Base-by-base conservation (phyloP, 2,888 invertebrate species). In the Spisula subtruncata region DNA sequence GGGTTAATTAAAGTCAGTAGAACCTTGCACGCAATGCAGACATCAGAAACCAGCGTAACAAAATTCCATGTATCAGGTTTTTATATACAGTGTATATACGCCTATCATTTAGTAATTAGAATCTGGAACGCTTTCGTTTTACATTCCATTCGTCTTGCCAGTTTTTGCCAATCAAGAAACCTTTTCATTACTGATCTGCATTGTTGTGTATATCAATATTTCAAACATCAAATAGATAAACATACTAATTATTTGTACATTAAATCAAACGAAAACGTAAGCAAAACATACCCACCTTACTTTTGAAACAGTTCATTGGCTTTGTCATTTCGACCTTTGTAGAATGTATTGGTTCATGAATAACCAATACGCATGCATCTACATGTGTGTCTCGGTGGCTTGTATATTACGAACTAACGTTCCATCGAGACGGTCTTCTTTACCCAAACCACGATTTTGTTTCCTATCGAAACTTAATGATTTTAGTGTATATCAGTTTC, bases 71-170 rank as follows among this genome's bases (percentile, higher is more conserved):
- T 66, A 66, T 66, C 25, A 25, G 5, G 60, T 66, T 66, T 66
- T n/a, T 56, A 66, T 10, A 66, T 66, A 66, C 25, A 66, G 20
- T 25, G 25, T 25, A 25, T 25, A 66, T 66, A 66, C 60, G 60
- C 60, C 60, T 25, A 66, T 25, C 60, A 66, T 66, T 66, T 66
- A 66, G 60, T 66, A n/a, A n/a, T 66, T 66, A 25, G 60, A 25
- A 25, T 66, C 25, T 66, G 20, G 2, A 25, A 66, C 25, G 14
- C n/a, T 66, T 66, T n/a, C n/a, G n/a, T n/a, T 66, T 66, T 66
- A 66, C 60, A 66, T 66, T 25, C 60, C 60, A 4, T 25, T n/a
- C 60, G 25, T 66, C 6, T 66, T 66, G 60, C n/a, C 25, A 25
- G n/a, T n/a, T 66, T 60, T 66, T 66, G 60, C 60, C 25, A 66